These are phyloP conservation scores for Brachystomella parvula DNA, from an alignment of 1,140 invertebrate genomes.

Conservation along the genomic window DNA sequence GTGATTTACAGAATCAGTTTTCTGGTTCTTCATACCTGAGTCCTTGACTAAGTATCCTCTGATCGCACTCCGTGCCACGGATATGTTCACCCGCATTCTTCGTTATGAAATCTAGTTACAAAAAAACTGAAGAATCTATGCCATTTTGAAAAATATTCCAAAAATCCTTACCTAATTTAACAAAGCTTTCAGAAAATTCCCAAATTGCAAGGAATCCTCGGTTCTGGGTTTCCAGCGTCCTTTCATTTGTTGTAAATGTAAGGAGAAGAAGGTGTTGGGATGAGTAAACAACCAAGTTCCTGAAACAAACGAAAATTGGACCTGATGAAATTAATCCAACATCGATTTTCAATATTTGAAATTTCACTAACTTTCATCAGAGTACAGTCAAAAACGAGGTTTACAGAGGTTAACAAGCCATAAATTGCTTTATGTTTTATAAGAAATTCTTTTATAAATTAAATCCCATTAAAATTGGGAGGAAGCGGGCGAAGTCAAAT, in stretches of 20 bases:
- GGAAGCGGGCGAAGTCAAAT: too few species aligned
- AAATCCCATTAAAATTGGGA: too few species aligned
- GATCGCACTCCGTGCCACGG: constrained; percentile 91
- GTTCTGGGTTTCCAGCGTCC: constrained; percentile 85
- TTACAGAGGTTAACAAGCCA: too few species aligned
- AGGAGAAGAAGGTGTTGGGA: constrained; percentile 80
- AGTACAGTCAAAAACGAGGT: too few species aligned
- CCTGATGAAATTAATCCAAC: too few species aligned
- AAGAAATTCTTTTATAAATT: too few species aligned
- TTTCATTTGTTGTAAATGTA: constrained; percentile 76
- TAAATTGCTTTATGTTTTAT: too few species aligned
- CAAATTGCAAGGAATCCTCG: constrained; percentile 91
- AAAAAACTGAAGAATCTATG: not conserved
- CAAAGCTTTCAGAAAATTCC: constrained; percentile 93
- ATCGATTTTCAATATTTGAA: too few species aligned
- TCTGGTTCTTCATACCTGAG: too few species aligned
- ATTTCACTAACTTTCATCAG: too few species aligned
- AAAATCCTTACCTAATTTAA: constrained; percentile 71
- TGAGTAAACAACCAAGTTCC: constrained; percentile 85
- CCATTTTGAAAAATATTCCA: not conserved
- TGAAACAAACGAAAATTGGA: constrained; percentile 1
- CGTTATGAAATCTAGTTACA: constrained; percentile 77
- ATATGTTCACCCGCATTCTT: constrained; percentile 85
- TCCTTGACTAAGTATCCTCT: constrained; percentile 88
- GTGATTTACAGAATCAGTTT: too few species aligned